Evolutionary conservation across 2,888 invertebrate species (phyloP).

Genomic region (Ctena decussata): DNA sequence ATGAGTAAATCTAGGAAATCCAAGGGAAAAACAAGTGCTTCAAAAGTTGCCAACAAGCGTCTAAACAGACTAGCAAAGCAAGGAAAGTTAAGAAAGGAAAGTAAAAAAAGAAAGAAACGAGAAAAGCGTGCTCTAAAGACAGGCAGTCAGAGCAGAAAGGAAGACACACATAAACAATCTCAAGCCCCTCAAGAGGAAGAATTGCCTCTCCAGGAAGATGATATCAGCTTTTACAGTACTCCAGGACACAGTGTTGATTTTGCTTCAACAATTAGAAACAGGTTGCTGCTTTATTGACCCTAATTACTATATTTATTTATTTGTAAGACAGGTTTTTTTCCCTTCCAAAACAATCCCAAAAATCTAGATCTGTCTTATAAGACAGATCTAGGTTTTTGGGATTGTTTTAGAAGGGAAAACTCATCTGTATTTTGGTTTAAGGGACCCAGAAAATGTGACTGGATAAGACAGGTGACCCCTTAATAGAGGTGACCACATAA

Average conservation of each 20-base stretch:
- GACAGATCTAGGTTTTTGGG: too few relatives aligned
- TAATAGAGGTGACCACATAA: too few relatives aligned
- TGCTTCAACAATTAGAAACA: conserved; percentile 50
- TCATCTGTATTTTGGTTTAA: too few relatives aligned
- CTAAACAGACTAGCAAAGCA: conserved; percentile 75
- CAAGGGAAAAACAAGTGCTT: conserved; percentile 57
- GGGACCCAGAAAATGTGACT: too few relatives aligned
- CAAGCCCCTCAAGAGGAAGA: neutral
- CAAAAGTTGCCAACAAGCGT: conserved; percentile 75
- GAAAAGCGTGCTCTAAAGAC: conserved; percentile 37
- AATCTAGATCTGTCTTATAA: too few relatives aligned
- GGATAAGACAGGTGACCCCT: too few relatives aligned
- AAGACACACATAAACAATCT: neutral
- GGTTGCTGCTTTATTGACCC: conserved; percentile 25
- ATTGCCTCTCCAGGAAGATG: conserved; percentile 58
- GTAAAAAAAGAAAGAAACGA: conserved; percentile 59
- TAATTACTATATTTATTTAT: too few relatives aligned
- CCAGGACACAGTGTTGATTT: conserved; percentile 54
- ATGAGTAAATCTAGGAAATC: conserved; percentile 1
- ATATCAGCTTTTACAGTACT: conserved; percentile 65
- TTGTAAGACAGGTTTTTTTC: too few relatives aligned
- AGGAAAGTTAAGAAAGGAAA: conserved; percentile 72
- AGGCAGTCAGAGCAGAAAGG: neutral
- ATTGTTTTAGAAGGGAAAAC: too few relatives aligned
- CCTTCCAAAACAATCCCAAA: too few relatives aligned